Percentiles rank a stretch among this genome's conserved stretches.
Conservation (phyloP, 2,888 invertebrate genomes). For the Melanostoma mellinum region DNA sequence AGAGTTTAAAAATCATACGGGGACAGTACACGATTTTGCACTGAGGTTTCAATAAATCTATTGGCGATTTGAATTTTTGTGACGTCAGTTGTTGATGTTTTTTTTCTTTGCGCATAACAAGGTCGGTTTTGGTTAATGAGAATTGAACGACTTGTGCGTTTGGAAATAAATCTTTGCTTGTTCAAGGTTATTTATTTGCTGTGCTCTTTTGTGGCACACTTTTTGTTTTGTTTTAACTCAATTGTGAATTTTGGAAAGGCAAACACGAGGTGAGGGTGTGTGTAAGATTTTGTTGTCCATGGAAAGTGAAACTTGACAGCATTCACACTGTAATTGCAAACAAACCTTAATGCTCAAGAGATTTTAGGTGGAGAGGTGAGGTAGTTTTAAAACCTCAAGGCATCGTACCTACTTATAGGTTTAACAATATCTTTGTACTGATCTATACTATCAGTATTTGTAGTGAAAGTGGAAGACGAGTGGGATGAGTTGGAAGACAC, state of each 20-base stretch:
- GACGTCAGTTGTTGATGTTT: conserved; percentile 29
- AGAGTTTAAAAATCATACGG: background rate
- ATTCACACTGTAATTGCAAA: too few species aligned
- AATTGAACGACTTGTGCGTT: conserved; percentile 14
- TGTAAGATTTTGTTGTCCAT: too few species aligned
- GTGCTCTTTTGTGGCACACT: background rate
- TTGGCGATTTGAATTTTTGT: conserved; percentile 13
- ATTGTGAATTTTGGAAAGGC: background rate
- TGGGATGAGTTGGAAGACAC: too few species aligned
- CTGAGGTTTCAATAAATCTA: background rate
- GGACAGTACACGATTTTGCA: background rate
- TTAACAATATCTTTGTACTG: too few species aligned
- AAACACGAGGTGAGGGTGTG: too few species aligned
- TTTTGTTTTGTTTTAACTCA: background rate
- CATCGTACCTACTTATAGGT: too few species aligned
- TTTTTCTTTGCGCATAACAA: conserved; percentile 12
- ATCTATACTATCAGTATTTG: too few species aligned
- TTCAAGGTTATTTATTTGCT: conserved; percentile 2
- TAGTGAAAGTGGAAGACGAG: too few species aligned
- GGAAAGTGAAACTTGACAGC: too few species aligned
- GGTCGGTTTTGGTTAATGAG: conserved; percentile 37
- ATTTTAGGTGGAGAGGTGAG: too few species aligned
- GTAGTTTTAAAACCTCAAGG: too few species aligned
- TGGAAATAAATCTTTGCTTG: conserved; percentile 23
- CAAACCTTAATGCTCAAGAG: too few species aligned